These are phyloP conservation scores for Hipparchia sbordonii DNA, from an alignment of 2,888 invertebrate genomes.

Conservation along the genomic window DNA sequence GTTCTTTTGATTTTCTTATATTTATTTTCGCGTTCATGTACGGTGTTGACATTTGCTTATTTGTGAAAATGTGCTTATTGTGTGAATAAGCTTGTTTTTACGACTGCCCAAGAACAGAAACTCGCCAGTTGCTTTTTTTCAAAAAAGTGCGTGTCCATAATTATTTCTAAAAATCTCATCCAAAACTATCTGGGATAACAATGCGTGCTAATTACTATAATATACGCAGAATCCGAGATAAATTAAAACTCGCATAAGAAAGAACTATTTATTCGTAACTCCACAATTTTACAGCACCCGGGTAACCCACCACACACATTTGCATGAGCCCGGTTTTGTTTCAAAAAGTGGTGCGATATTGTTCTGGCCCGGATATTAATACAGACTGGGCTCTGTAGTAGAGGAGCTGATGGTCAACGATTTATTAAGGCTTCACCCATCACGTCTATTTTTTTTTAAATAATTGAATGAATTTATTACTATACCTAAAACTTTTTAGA, in stretches of 20 bases:
- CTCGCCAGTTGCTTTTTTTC: no score
- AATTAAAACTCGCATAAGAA: slow-evolving; percentile 8
- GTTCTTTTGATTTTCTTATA: neutral
- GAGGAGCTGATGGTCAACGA: neutral
- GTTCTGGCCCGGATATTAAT: slow-evolving; percentile 37
- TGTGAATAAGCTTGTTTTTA: neutral
- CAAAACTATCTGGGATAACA: neutral
- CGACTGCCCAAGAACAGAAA: no score
- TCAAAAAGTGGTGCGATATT: slow-evolving; percentile 32
- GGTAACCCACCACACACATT: slow-evolving; percentile 9
- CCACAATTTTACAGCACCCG: slow-evolving; percentile 4
- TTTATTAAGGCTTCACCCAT: neutral
- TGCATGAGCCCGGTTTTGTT: slow-evolving; percentile 39
- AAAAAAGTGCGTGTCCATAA: no score
- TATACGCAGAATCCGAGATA: neutral
- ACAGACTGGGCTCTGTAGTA: slow-evolving; percentile 25
- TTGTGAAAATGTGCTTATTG: neutral
- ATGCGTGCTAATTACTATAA: neutral
- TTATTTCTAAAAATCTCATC: no score
- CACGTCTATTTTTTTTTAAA: no score
- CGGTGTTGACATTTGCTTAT: no score
- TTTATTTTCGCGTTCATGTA: neutral
- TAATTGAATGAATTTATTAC: no score
- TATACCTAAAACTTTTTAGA: no score
- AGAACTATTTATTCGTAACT: slow-evolving; percentile 6